Conservation (phyloP, 1,140 invertebrate species). For the Drosophila willistoni region DNA sequence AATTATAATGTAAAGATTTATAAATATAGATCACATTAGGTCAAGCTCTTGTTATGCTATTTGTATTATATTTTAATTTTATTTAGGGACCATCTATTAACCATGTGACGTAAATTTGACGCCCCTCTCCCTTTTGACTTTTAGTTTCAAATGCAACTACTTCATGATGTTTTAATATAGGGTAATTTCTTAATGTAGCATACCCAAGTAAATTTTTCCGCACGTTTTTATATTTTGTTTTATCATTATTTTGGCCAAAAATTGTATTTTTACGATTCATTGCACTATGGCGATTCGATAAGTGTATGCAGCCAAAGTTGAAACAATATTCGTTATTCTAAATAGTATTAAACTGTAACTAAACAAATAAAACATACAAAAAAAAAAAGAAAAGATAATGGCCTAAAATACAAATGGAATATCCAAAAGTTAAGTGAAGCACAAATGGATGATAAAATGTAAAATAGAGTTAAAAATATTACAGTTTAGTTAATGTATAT, state of each 20-base stretch:
- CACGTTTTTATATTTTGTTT: background rate
- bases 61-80: too few species aligned
- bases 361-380: background rate
- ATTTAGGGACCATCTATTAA: too few species aligned
- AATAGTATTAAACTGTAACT: background rate
- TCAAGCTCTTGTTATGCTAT: too few species aligned
- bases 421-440: background rate
- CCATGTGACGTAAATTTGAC: too few species aligned
- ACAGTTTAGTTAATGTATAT: background rate
- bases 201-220: background rate
- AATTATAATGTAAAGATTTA: too few species aligned
- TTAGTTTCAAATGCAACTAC: too few species aligned
- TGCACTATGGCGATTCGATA: background rate
- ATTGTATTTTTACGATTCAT: conserved; percentile 1
- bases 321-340: background rate
- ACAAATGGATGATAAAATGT: background rate
- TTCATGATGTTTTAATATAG: too few species aligned
- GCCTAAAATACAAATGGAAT: background rate
- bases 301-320: background rate
- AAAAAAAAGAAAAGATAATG: background rate
- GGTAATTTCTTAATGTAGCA: background rate
- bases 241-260: conserved; percentile 2
- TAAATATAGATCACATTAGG: too few species aligned
- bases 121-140: too few species aligned
- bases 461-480: background rate